These are phyloP conservation scores for Mus musculus DNA, from an alignment of 2,113 vertebrate species.

Conservation along the genomic window GRCm39 chrX:13468001-13468500, in stretches of 20 bases:
- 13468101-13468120: conserved; percentile 18
- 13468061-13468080: conserved; percentile 34
- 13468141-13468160: conserved; percentile 46
- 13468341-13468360: conserved; percentile 53
- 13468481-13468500: neutral
- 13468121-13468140: conserved; percentile 13
- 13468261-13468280: conserved; percentile 35
- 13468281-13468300: conserved; percentile 49
- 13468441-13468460: neutral
- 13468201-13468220: conserved; percentile 49
- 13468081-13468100: neutral
- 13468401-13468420: neutral
- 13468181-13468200: neutral
- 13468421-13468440: neutral
- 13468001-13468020: neutral
- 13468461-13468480: neutral
- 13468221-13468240: conserved; percentile 6
- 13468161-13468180: conserved; percentile 44
- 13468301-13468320: conserved; percentile 25
- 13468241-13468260: conserved; percentile 48
- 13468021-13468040: conserved; percentile 17
- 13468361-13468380: conserved; percentile 31
- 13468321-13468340: neutral
- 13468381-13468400: neutral
- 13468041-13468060: conserved; percentile 20